Percentiles rank a stretch among this genome's conserved stretches.
Conservation (phyloP, 2,888 invertebrate genomes). For the Petrophora chlorosata region DNA sequence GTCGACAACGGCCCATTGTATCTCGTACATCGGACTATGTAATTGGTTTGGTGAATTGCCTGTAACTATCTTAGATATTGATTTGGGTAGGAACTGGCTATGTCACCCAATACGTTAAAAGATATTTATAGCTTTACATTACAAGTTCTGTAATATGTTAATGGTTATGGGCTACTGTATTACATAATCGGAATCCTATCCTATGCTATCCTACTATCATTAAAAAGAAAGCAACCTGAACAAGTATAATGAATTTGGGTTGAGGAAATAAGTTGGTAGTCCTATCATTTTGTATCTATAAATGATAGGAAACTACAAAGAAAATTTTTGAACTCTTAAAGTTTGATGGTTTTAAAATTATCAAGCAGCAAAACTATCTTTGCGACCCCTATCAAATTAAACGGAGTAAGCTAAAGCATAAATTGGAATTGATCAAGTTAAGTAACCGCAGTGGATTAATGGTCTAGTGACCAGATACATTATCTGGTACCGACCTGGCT, state of each 20-base stretch:
- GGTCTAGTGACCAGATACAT: conserved; percentile 75
- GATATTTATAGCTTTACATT: neutral
- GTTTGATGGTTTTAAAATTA: neutral
- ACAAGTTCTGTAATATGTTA: neutral
- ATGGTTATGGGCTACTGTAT: neutral
- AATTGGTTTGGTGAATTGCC: conserved; percentile 38
- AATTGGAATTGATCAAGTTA: conserved; percentile 74
- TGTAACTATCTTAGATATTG: conserved; percentile 16
- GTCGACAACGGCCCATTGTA: conserved; percentile 61
- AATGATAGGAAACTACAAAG: no score
- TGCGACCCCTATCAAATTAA: conserved; percentile 12
- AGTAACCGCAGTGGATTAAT: conserved; percentile 77
- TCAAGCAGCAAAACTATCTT: neutral
- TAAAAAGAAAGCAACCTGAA: neutral
- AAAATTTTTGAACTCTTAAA: no score
- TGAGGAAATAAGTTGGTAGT: neutral
- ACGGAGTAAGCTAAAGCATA: conserved; percentile 45
- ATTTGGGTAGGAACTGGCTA: conserved; percentile 17
- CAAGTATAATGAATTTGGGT: no score
- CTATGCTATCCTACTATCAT: neutral
- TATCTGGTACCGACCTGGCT: conserved; percentile 74
- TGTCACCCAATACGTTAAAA: conserved; percentile 11
- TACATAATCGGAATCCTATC: neutral
- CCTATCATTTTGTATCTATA: no score
- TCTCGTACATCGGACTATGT: conserved; percentile 45